A percentile compares a stretch with the other conserved stretches of the same genome.
phyloP scores from a whole-genome alignment of 2,797 vertebrate species.

The Tangara arthus region DNA sequence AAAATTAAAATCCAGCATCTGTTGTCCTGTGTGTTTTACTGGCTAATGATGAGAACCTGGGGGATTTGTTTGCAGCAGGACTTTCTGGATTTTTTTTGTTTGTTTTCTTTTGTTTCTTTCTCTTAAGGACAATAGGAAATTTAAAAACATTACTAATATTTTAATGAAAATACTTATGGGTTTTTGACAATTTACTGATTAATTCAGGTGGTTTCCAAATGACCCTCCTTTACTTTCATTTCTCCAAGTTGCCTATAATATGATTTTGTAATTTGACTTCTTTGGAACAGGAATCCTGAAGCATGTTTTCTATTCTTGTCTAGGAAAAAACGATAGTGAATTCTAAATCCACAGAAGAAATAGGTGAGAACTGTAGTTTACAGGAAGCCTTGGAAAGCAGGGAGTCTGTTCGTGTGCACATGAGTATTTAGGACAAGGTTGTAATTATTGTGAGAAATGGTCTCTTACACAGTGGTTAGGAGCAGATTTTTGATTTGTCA shows the following conservation, averaged over 20 bases:
- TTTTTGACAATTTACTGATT: not conserved
- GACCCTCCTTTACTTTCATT: not conserved
- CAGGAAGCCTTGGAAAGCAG: not conserved
- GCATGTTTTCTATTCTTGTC: not conserved
- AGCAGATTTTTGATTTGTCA: not conserved
- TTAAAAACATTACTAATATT: conserved; percentile 33
- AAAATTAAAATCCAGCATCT: conserved; percentile 51
- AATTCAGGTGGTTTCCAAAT: not conserved
- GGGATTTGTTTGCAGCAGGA: conserved; percentile 2
- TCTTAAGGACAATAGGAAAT: not conserved
- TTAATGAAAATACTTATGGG: not conserved
- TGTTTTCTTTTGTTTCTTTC: not conserved
- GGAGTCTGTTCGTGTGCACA: rapidly evolving
- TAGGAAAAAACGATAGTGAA: not conserved
- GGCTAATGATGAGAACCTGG: not conserved
- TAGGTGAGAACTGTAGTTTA: not conserved
- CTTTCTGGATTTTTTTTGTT: not conserved
- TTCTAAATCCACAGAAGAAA: not conserved
- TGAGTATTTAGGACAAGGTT: not conserved
- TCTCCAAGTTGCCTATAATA: not conserved
- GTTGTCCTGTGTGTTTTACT: conserved; percentile 20
- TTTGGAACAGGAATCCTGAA: not conserved
- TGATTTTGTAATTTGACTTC: not conserved
- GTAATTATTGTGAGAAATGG: not conserved
- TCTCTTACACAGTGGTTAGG: not conserved